Percentiles rank a stretch among this genome's conserved stretches.
Conservation (phyloP, 2,888 invertebrate species). For the Drosophila multiciliata region DNA sequence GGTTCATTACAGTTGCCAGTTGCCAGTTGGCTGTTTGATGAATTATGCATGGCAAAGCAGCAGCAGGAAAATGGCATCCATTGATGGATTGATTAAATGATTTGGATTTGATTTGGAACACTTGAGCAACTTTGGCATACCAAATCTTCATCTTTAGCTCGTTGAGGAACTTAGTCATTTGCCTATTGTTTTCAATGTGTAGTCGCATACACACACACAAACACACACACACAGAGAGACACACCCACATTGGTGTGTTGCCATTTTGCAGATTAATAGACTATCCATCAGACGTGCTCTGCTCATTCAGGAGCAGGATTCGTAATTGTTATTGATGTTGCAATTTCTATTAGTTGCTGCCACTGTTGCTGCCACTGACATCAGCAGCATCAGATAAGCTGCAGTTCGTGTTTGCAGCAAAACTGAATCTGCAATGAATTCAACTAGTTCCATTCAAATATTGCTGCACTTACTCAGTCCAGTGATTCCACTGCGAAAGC, state of each 20-base stretch:
- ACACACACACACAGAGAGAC: neutral
- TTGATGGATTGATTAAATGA: slow-evolving; percentile 63
- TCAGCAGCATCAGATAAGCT: slow-evolving; percentile 38
- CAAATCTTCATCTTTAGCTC: slow-evolving; percentile 3
- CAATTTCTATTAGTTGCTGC: slow-evolving; percentile 53
- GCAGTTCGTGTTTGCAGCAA: slow-evolving; percentile 29
- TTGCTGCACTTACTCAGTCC: slow-evolving; percentile 28
- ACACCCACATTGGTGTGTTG: slow-evolving; percentile 6
- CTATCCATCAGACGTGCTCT: neutral
- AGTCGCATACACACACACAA: slow-evolving; percentile 4
- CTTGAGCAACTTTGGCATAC: slow-evolving; percentile 3
- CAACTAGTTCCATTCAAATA: slow-evolving; percentile 36
- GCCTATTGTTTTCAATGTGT: slow-evolving; percentile 7
- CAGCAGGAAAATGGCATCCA: slow-evolving; percentile 30
- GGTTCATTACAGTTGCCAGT: slow-evolving; percentile 55
- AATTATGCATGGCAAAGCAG: slow-evolving; percentile 44
- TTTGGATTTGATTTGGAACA: slow-evolving; percentile 29
- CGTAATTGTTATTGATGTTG: slow-evolving; percentile 27
- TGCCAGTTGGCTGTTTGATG: slow-evolving; percentile 46
- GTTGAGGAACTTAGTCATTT: slow-evolving; percentile 23
- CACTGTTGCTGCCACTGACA: slow-evolving; percentile 36
- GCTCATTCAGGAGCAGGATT: neutral
- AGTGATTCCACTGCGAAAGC: neutral
- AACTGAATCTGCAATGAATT: slow-evolving; percentile 27
- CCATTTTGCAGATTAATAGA: slow-evolving; percentile 39